Evolutionary conservation across 2,797 vertebrate species (phyloP), one percentile per base, ranked within the genome.

Genomic region (Pangasius mekongensis): DNA sequence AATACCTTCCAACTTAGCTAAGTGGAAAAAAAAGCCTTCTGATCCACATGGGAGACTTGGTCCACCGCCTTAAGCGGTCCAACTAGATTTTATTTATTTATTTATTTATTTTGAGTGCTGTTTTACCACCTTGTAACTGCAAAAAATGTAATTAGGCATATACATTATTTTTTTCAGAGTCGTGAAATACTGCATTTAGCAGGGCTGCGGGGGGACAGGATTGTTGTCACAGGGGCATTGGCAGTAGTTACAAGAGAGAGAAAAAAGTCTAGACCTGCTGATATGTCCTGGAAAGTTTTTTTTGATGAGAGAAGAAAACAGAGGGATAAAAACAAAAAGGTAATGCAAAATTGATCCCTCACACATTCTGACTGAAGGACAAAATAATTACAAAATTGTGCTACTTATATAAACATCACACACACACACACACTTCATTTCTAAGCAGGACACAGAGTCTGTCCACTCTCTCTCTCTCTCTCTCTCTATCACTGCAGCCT

Each of bases 401-500:
- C 39, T 39, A 39, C 20, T 22, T 39, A 36, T 20, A 71, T 66
- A 27, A n/a, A 64, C 62, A 5, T 4, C 69, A 14, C 74, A 27
- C 74, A n/a, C 43, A 22, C 47, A 77, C 74, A 77, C 73, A 77
- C 74, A 77, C 27, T 6, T 78, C 16, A 56, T 81, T 86, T 84
- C 80, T 83, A 85, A 78, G 47, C 80, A 39, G 73, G 87, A 74
- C 85, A 87, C 87, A 76, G 86, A 74, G 83, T 88, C 67, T 62
- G 91, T 91, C 91, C 93, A 92, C 90, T 89, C 82, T 87, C 88
- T 90, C 67, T 92, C 52, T 87, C 24, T 87, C 89, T 90, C 67
- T 91, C 86, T 86, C 85, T 91, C 91, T 92, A 93, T 94, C 89
- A 95, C 89, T 91, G 90, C 83, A 89, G 89, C 88, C 76, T 95